A percentile compares a stretch with the other conserved stretches of the same genome.
Evolutionary conservation across 2,113 vertebrate species (phyloP).

Genomic region (Sander vitreus): DNA sequence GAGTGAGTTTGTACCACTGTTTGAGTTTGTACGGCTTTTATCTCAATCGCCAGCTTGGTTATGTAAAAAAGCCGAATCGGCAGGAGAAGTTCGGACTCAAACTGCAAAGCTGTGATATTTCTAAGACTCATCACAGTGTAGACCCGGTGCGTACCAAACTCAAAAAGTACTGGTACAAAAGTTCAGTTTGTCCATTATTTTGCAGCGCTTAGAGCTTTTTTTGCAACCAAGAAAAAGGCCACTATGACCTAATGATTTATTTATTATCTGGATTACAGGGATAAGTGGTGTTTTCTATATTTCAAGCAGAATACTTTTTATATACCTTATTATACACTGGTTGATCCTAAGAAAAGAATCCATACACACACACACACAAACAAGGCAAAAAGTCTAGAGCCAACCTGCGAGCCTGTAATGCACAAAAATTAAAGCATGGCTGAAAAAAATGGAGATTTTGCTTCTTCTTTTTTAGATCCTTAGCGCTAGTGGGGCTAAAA

Average conservation of each 20-base stretch:
- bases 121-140: not conserved
- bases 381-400: not conserved
- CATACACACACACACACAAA: not conserved
- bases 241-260: not conserved
- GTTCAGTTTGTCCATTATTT: not conserved
- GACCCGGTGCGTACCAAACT: not conserved
- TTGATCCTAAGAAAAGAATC: not conserved
- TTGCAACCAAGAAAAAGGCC: conserved; percentile 12
- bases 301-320: conserved; percentile 27
- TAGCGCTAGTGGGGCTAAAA: not conserved
- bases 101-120: too few species aligned
- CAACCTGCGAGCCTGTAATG: not conserved
- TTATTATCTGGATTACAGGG: conserved; percentile 14
- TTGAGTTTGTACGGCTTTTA: not conserved
- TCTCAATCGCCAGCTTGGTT: not conserved
- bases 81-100: not conserved
- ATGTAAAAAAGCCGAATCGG: not conserved
- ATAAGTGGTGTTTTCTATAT: conserved; percentile 28
- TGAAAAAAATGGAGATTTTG: not conserved
- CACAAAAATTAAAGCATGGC: conserved; percentile 14
- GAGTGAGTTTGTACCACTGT: conserved; percentile 1
- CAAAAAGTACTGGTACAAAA: not conserved
- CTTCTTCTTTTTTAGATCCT: conserved; percentile 24
- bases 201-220: conserved; percentile 29
- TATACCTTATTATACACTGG: conserved; percentile 3